Conservation (phyloP, 2,888 invertebrate species). For the Thera obeliscata region DNA sequence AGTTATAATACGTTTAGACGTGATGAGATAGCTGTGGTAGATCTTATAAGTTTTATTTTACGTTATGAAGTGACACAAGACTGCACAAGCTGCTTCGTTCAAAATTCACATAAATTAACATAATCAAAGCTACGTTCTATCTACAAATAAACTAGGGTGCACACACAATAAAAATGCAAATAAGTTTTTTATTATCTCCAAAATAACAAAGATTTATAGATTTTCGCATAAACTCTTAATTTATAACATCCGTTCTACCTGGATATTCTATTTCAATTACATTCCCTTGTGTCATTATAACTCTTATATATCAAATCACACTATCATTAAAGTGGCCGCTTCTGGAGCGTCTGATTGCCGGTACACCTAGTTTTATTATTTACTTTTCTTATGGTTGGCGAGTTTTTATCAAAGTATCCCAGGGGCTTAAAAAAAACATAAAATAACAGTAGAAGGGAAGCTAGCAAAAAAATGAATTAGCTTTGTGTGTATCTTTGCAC, state of each 20-base stretch:
- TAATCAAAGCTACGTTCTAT: slow-evolving; percentile 17
- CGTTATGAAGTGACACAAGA: background rate
- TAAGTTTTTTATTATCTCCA: slow-evolving; percentile 9
- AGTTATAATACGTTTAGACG: slow-evolving; percentile 11
- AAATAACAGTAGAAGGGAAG: background rate
- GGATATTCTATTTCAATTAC: slow-evolving; percentile 29
- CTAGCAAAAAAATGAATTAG: slow-evolving; percentile 12
- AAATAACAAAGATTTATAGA: slow-evolving; percentile 18
- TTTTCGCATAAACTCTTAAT: slow-evolving; percentile 17
- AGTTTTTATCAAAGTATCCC: slow-evolving; percentile 8
- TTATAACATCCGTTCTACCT: slow-evolving; percentile 27
- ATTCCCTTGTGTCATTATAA: slow-evolving; percentile 15
- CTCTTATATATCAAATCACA: slow-evolving; percentile 28
- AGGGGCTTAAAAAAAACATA: background rate
- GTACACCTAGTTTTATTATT: slow-evolving; percentile 10
- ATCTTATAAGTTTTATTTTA: background rate
- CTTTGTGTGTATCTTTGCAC: slow-evolving; percentile 12
- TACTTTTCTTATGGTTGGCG: slow-evolving; percentile 5
- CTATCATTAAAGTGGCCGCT: slow-evolving; percentile 14
- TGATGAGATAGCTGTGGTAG: slow-evolving; percentile 8
- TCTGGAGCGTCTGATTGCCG: slow-evolving; percentile 8
- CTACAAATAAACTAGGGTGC: slow-evolving; percentile 18
- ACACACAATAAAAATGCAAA: slow-evolving; percentile 21
- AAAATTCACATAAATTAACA: slow-evolving; percentile 20
- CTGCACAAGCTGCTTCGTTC: slow-evolving; percentile 2